A percentile compares a stretch with the other conserved stretches of the same genome.
Evolutionary conservation across 2,888 invertebrate genomes (phyloP).

Genomic region (Callinectes sapidus): DNA sequence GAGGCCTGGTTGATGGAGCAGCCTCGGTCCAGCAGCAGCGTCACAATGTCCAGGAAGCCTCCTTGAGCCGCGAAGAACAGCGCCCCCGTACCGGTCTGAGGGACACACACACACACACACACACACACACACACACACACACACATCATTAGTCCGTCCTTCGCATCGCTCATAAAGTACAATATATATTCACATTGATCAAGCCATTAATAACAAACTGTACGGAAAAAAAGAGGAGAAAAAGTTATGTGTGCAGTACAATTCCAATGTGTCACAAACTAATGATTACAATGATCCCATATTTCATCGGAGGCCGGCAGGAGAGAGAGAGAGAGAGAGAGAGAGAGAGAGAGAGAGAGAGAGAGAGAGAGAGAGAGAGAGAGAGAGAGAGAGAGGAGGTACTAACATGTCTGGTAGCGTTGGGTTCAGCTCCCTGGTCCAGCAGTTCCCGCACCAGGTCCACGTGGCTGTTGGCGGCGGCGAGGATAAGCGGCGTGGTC

Average conservation of each 20-base stretch:
- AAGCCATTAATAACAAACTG: slow-evolving; percentile 5
- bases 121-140: slow-evolving; percentile 41
- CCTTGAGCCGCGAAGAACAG: slow-evolving; percentile 96
- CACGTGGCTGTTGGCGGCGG: slow-evolving; percentile 92
- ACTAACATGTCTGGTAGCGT: slow-evolving; percentile 83
- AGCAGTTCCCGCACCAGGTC: slow-evolving; percentile 91
- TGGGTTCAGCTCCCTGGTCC: slow-evolving; percentile 93
- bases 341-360: not conserved
- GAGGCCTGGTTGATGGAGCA: slow-evolving; percentile 88
- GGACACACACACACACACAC: not conserved
- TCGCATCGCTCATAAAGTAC: not conserved
- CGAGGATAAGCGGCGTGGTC: slow-evolving; percentile 93
- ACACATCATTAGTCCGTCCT: not conserved
- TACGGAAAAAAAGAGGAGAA: not conserved
- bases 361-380: not conserved
- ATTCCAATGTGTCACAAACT: not conserved
- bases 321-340: not conserved
- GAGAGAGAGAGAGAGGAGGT: not conserved
- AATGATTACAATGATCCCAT: not conserved
- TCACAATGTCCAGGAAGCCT: slow-evolving; percentile 89
- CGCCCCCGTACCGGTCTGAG: slow-evolving; percentile 92
- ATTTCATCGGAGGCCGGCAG: not conserved
- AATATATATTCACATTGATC: slow-evolving; percentile 35
- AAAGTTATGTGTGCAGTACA: not conserved
- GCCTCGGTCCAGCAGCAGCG: slow-evolving; percentile 85